Evolutionary conservation across 2,797 vertebrate species (phyloP), one percentile per base, ranked within the genome.

Genomic region (Diplodus puntazzo): DNA sequence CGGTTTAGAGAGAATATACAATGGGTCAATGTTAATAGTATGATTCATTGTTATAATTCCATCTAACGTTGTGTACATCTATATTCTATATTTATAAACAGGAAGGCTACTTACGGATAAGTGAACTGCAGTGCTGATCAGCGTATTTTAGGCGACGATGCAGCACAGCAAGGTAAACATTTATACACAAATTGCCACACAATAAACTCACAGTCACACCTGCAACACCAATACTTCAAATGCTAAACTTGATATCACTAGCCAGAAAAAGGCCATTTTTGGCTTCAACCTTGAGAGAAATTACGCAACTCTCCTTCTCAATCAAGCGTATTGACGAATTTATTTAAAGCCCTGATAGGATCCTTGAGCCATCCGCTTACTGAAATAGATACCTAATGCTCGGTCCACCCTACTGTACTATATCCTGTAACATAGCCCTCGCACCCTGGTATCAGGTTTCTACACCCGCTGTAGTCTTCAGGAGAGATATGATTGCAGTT

Each of bases 261-360:
- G 18, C 17, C 3, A 54, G 45, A 30, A 34, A 34, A 0, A 57
- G 21, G 34, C 77, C 73, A 80, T 79, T 86, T 79, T 73, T 71
- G 57, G 67, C 66, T 79, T 71, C 84, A 89, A 90, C 88, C 88
- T 93, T 90, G 87, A 77, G 76, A 77, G 65, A 79, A 81, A 88
- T 78, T 79, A 71, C 49, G 45, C 60, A 69, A 66, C 77, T 75
- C 46, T 81, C 43, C 63, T n/a, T 73, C 76, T 88, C 74, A 88
- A 86, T 89, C 87, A 88, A 81, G 71, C 30, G 27, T 91, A 93
- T 93, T 83, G 90, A 93, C 87, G 62, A 67, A 79, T 87, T 83
- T 91, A 92, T 93, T 93, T 89, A 82, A 86, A 90, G 89, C 82
- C 53, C 63, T 7, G 69, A 87, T 70, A 80, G 68, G 72, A 89